Evolutionary conservation across 2,797 vertebrate genomes (phyloP).

Genomic region (Atherinosoma microstoma): DNA sequence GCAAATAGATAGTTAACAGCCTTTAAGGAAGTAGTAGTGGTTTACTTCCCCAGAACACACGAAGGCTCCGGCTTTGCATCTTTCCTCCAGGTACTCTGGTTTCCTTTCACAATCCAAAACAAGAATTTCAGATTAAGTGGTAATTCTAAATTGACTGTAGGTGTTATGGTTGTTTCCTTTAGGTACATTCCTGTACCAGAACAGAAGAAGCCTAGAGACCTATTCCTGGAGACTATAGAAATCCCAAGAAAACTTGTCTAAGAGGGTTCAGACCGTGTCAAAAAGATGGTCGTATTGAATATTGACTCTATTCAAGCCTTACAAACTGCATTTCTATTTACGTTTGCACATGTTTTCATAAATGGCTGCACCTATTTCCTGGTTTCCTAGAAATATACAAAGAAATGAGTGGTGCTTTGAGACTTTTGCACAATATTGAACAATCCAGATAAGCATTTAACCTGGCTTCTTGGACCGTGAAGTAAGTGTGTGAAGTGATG

Average conservation of each 20-base stretch:
- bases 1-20: too few relatives aligned
- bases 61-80: too few relatives aligned
- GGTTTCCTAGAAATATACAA: not conserved
- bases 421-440: not conserved
- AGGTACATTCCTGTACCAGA: not conserved
- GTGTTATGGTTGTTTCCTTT: too few relatives aligned
- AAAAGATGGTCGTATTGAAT: not conserved
- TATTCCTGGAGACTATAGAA: too few relatives aligned
- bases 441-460: not conserved
- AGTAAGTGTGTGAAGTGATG: slow-evolving; percentile 36
- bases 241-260: too few relatives aligned
- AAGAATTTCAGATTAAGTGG: too few relatives aligned
- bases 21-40: too few relatives aligned
- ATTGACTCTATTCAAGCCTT: not conserved
- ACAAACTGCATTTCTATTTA: not conserved
- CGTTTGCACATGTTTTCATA: not conserved
- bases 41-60: too few relatives aligned
- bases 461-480: not conserved
- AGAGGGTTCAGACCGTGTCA: not conserved
- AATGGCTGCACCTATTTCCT: not conserved
- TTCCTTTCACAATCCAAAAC: too few relatives aligned
- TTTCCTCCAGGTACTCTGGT: too few relatives aligned
- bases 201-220: not conserved
- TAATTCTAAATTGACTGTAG: too few relatives aligned
- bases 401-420: not conserved